Base-by-base conservation (phyloP, 2,797 vertebrate genomes). In the Gadopsis bispinosus region DNA sequence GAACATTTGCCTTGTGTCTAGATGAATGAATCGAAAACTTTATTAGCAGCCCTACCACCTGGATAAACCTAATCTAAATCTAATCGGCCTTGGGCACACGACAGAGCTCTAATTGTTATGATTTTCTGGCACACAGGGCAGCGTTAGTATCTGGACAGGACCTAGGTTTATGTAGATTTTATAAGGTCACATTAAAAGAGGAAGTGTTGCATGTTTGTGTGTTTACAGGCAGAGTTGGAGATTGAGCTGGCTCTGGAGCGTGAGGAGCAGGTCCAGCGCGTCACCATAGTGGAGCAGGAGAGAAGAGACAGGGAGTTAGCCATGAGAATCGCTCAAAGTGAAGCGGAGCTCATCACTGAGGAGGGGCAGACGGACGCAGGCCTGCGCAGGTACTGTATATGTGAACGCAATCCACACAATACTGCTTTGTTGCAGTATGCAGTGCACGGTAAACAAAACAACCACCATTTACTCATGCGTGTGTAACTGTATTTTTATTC, bases 271-370 rank as follows among this genome's bases (percentile, higher is more conserved):
- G 94, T 87, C 33, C 97, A 97, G 89, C 96, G 92, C 11, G 93
- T 96, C 64, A 78, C 96, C 0, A 86, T 98, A 1, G 71, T 97
- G 83, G 98, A 99, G 73, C 98, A 99, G 93, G 98, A 99, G 71
- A 96, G 96, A 41, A 92, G 98, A 51, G 98, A 99, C 92, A 87
- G 96, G 8, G 98, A 99, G 85, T 93, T 99, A 70, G 98, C 98
- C n/a, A 97, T 99, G 96, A 94, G 98, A 60, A 99, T 99, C 20
- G 98, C 97, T 54, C 97, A 97, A 88, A 99, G 94, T 0, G 98
- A 99, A 72, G 95, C 98, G 0, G 98, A 99, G 84, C 98, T 99
- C 87, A 98, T 99, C 93, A 96, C 88, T 0, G 98, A 99, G 1
- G 98, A 99, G 50, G 91, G 93, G 11, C 96, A 97, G 88, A 65